Evolutionary conservation across 1,140 invertebrate species (phyloP).

Genomic region (Anastatus disparis): DNA sequence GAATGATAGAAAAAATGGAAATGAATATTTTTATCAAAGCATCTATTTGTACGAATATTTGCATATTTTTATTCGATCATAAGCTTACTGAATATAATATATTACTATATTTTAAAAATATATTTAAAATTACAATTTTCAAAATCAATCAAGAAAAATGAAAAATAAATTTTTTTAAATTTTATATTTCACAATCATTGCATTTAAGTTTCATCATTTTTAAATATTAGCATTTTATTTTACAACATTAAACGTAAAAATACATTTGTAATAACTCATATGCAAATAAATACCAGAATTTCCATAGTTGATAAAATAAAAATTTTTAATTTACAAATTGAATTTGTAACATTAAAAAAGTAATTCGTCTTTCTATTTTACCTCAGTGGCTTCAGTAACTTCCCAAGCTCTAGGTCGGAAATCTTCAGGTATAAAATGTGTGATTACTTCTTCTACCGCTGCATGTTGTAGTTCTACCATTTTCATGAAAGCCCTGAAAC

Average conservation of each 20-base stretch:
- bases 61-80: too few relatives aligned
- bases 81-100: background rate
- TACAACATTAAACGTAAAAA: too few relatives aligned
- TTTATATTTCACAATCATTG: too few relatives aligned
- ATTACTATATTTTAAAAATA: background rate
- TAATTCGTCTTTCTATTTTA: slow-evolving; percentile 59
- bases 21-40: too few relatives aligned
- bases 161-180: too few relatives aligned
- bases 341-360: background rate
- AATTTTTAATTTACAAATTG: background rate
- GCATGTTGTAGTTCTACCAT: slow-evolving; percentile 84
- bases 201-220: too few relatives aligned
- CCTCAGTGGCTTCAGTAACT: slow-evolving; percentile 74
- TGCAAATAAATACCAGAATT: too few relatives aligned
- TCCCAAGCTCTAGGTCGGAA: slow-evolving; percentile 83
- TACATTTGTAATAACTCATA: too few relatives aligned
- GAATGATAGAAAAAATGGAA: too few relatives aligned
- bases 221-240: too few relatives aligned
- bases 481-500: slow-evolving; percentile 84
- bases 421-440: slow-evolving; percentile 82
- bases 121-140: background rate
- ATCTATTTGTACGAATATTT: too few relatives aligned
- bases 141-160: too few relatives aligned
- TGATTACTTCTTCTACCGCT: slow-evolving; percentile 84
- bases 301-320: background rate